Conservation (phyloP, 2,888 invertebrate species). For the Rambutsinella grinnellia region DNA sequence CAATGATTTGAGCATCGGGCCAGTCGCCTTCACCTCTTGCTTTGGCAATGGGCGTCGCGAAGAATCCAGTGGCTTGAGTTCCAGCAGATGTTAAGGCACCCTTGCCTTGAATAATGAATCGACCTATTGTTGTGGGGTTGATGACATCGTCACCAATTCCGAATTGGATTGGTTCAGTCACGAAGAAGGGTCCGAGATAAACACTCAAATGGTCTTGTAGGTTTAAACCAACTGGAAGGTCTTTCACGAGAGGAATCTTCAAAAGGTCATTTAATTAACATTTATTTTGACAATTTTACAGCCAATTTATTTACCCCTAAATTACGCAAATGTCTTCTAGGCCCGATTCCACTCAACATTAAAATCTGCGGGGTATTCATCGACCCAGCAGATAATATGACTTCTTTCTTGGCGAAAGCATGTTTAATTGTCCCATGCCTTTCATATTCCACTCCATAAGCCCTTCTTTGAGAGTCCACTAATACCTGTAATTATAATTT, state of each 20-base stretch:
- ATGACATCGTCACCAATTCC: conserved; percentile 54
- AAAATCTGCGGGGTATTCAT: conserved; percentile 52
- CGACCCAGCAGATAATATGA: conserved; percentile 56
- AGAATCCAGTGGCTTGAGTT: conserved; percentile 58
- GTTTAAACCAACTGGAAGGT: conserved; percentile 52
- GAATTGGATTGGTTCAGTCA: conserved; percentile 54
- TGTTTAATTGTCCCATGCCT: conserved; percentile 44
- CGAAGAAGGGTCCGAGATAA: conserved; percentile 62
- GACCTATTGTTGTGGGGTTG: conserved; percentile 50
- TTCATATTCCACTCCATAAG: conserved; percentile 62
- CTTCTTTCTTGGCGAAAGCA: conserved; percentile 56
- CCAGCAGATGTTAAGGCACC: conserved; percentile 59
- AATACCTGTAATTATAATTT: too few relatives aligned
- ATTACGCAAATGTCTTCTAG: conserved; percentile 19
- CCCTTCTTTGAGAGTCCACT: conserved; percentile 47
- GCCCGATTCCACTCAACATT: conserved; percentile 61
- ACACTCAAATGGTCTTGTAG: conserved; percentile 60
- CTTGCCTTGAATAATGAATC: conserved; percentile 55
- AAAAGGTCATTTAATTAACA: too few relatives aligned
- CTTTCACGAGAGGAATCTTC: too few relatives aligned
- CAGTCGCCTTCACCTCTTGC: conserved; percentile 54
- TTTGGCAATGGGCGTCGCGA: conserved; percentile 53
- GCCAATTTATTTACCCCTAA: conserved; percentile 34
- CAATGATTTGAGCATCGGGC: conserved; percentile 51
- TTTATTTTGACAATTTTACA: too few relatives aligned